Evolutionary conservation across 2,888 invertebrate species (phyloP).

Genomic region (Drosophila setosimentum): DNA sequence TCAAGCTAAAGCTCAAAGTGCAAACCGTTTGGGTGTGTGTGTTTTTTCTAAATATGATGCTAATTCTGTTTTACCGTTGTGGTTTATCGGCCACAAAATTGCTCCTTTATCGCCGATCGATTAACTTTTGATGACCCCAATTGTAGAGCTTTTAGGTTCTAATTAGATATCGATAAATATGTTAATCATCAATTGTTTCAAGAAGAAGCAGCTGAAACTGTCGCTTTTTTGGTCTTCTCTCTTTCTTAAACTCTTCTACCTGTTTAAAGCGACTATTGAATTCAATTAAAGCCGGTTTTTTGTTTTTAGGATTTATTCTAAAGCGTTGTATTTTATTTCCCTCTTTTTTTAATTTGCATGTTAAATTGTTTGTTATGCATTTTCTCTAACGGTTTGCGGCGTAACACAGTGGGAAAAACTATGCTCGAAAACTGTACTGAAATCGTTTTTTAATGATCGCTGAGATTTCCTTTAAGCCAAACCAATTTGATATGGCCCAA

Average conservation of each 20-base stretch:
- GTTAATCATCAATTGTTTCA: conserved; percentile 21
- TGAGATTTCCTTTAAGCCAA: conserved; percentile 12
- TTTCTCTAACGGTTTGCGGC: conserved; percentile 37
- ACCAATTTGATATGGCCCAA: conserved; percentile 35
- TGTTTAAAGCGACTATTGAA: conserved; percentile 1
- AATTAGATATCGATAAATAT: conserved; percentile 9
- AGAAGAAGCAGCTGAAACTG: conserved; percentile 12
- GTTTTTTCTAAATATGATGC: conserved; percentile 8
- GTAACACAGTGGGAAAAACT: conserved; percentile 34
- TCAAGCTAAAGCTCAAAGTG: conserved; percentile 45
- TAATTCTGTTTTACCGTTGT: conserved; percentile 32
- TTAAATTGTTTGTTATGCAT: conserved; percentile 33
- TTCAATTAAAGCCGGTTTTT: conserved; percentile 20
- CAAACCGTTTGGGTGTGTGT: conserved; percentile 11
- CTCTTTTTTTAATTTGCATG: conserved; percentile 44
- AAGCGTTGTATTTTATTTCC: not conserved
- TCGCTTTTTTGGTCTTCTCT: conserved; percentile 10
- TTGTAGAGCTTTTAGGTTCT: conserved; percentile 17
- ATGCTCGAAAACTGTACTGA: conserved; percentile 15
- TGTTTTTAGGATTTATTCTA: not conserved
- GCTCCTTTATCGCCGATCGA: conserved; percentile 30
- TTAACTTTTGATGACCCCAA: conserved; percentile 35
- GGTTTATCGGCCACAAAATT: conserved; percentile 25
- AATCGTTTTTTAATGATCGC: conserved; percentile 53
- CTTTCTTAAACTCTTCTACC: conserved; percentile 3